Base-by-base conservation (phyloP, 1,140 invertebrate genomes). In the Apis florea region DNA sequence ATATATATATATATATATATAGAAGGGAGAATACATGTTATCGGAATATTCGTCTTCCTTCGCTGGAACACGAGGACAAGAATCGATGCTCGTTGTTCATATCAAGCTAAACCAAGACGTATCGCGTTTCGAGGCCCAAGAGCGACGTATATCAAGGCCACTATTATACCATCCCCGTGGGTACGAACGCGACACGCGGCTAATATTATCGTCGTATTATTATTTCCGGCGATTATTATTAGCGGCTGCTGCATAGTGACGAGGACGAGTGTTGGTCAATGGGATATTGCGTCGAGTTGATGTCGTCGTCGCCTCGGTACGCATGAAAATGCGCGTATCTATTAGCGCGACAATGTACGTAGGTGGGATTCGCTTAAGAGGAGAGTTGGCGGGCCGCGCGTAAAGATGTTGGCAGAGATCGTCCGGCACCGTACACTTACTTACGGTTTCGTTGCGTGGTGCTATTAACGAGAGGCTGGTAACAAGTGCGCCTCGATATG, bases 121-220 rank as follows among this genome's bases (percentile, higher is more conserved):
- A n/a, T n/a, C n/a, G n/a, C n/a, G n/a, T n/a, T n/a, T n/a, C n/a
- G n/a, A n/a, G n/a, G n/a, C n/a, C n/a, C n/a, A n/a, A n/a, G n/a
- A n/a, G n/a, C n/a, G n/a, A n/a, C n/a, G n/a, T n/a, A n/a, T n/a
- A n/a, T n/a, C n/a, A n/a, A n/a, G n/a, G n/a, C n/a, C n/a, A n/a
- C n/a, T n/a, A n/a, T n/a, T n/a, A n/a, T n/a, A n/a, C n/a, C n/a
- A n/a, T n/a, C n/a, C 31, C 54, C 73, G 49, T 82, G 70, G 49
- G 59, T 56, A 81, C 71, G 13, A 19, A 21, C 11, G 59, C 59
- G 49, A 70, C 56, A 70, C 61, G 8, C 54, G 12, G 26, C 70
- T 70, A 85, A 82, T 85, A 66, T 75, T 78, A 74, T 86, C 77
- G 85, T n/a, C 26, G 31, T 72, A 47, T 72, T 72, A 72, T 79